phyloP scores from a whole-genome alignment of 2,888 invertebrate species.

The Kryphioiulus occultus region DNA sequence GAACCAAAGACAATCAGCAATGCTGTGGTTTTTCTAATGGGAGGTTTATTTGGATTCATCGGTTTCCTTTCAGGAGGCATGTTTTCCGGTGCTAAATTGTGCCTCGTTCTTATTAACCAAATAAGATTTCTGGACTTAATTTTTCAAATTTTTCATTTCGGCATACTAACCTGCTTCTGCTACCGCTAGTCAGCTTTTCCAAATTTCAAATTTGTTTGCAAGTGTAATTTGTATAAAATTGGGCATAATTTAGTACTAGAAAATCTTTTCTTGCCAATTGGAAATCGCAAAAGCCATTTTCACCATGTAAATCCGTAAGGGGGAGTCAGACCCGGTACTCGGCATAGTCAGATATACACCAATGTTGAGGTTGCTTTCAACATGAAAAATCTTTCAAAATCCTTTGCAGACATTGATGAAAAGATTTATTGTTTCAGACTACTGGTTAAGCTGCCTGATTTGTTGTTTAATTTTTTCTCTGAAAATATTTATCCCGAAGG shows the following conservation, averaged over 20 bases:
- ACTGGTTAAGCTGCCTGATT: not conserved
- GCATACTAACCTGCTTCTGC: not conserved
- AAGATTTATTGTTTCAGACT: not conserved
- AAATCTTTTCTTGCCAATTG: not conserved
- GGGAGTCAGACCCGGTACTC: not conserved
- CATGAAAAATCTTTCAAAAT: no score
- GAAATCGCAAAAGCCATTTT: not conserved
- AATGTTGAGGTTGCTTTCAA: no score
- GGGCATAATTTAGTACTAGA: not conserved
- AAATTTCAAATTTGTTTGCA: not conserved
- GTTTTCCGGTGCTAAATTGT: not conserved
- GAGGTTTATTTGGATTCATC: not conserved
- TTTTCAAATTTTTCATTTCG: no score
- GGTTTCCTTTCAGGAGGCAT: not conserved
- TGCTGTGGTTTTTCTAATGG: not conserved
- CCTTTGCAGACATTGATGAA: not conserved
- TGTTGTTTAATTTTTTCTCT: not conserved
- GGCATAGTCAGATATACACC: not conserved
- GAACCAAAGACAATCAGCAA: conserved; percentile 18
- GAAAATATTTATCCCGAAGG: not conserved
- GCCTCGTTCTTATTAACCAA: not conserved
- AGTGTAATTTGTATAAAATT: not conserved
- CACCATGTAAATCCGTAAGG: not conserved
- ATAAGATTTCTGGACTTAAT: not conserved
- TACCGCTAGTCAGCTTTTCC: not conserved